A percentile compares a stretch with the other conserved stretches of the same genome.
Evolutionary conservation across 2,113 vertebrate genomes (phyloP).

Genomic region (Oriolus oriolus): DNA sequence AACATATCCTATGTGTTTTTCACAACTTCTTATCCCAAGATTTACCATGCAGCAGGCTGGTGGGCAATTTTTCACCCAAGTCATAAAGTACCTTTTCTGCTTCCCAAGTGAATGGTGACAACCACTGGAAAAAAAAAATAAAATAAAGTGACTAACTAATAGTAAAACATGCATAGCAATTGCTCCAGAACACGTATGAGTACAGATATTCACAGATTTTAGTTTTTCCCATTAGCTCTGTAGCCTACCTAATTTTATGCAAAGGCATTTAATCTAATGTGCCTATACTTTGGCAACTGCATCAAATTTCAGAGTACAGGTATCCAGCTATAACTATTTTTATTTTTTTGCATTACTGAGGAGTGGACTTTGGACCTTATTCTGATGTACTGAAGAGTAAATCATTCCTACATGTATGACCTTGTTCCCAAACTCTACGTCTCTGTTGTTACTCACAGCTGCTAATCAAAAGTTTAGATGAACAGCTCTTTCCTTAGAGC

Average conservation of each 20-base stretch:
- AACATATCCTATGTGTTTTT: neutral
- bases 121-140: neutral
- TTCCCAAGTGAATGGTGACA: neutral
- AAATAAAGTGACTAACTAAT: neutral
- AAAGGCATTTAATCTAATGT: neutral
- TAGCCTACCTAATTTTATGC: neutral
- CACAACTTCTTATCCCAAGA: neutral
- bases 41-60: neutral
- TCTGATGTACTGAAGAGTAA: neutral
- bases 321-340: neutral
- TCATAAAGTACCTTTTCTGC: neutral
- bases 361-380: neutral
- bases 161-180: neutral
- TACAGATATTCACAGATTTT: neutral
- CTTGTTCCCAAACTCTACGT: constrained; percentile 11
- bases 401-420: neutral
- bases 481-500: neutral
- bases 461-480: neutral
- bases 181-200: neutral
- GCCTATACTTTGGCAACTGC: neutral
- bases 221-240: neutral
- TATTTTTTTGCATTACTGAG: neutral
- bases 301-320: neutral
- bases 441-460: neutral
- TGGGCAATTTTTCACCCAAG: neutral